Conservation (phyloP, 2,888 invertebrate genomes). For the Parnassius smintheus region DNA sequence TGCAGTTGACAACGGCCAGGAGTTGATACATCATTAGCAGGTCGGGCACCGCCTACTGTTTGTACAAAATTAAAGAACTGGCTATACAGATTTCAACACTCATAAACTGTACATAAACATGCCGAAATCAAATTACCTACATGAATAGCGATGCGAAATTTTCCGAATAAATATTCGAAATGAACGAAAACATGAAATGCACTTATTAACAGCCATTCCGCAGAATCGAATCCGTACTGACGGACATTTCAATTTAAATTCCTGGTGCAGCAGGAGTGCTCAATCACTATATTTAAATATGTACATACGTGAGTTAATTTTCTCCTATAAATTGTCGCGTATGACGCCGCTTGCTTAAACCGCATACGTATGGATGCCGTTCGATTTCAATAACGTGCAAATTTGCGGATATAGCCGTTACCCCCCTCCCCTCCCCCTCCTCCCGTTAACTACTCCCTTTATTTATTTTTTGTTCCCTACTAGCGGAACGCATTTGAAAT, state of each 20-base stretch:
- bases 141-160: constrained; percentile 2
- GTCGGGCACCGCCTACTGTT: too few species aligned
- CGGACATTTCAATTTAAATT: constrained; percentile 24
- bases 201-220: constrained; percentile 11
- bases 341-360: constrained; percentile 28
- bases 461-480: too few species aligned
- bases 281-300: constrained; percentile 24
- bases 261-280: constrained; percentile 3
- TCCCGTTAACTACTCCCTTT: too few species aligned
- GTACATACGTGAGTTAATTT: constrained; percentile 26
- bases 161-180: constrained; percentile 5
- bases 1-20: too few species aligned
- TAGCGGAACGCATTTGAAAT: constrained; percentile 16
- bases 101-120: too few species aligned
- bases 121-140: too few species aligned
- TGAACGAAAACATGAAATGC: constrained; percentile 6
- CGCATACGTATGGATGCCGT: constrained; percentile 28
- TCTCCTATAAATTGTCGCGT: constrained; percentile 24
- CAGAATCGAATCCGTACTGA: constrained; percentile 13
- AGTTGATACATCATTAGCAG: too few species aligned
- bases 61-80: too few species aligned
- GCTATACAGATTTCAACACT: too few species aligned
- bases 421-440: constrained; percentile 2
- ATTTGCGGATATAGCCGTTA: constrained; percentile 13
- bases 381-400: constrained; percentile 24